Conservation (phyloP, 2,113 vertebrate species). For the Sisor rabdophorus region DNA sequence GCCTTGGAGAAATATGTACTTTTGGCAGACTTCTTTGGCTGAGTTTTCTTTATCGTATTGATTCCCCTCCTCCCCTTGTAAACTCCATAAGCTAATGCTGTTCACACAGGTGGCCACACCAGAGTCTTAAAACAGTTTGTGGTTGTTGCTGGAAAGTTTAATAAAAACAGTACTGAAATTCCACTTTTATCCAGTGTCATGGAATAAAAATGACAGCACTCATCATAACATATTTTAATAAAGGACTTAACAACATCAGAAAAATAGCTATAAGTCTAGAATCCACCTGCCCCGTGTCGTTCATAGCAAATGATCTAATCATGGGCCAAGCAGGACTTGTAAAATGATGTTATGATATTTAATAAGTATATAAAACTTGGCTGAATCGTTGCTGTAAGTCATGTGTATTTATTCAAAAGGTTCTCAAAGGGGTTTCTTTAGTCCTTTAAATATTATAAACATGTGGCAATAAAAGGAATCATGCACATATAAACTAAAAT, state of each 20-base stretch:
- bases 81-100: conserved; percentile 6
- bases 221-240: background rate
- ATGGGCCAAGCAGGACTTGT: background rate
- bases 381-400: too few relatives aligned
- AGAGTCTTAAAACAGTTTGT: conserved; percentile 1
- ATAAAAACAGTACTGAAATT: background rate
- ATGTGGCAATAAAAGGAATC: background rate
- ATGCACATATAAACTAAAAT: background rate
- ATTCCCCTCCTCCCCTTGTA: background rate
- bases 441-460: background rate
- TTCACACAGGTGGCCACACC: conserved; percentile 22
- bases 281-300: background rate
- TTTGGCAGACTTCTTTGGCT: conserved; percentile 27
- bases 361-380: background rate
- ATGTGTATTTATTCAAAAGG: background rate
- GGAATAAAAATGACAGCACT: background rate
- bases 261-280: background rate
- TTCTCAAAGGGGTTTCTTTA: background rate
- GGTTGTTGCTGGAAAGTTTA: conserved; percentile 2
- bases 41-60: conserved; percentile 11
- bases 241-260: background rate
- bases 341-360: conserved; percentile 15
- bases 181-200: background rate
- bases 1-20: conserved; percentile 26
- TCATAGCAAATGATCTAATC: background rate